Percentiles rank a stretch among this genome's conserved stretches.
Evolutionary conservation across 2,797 vertebrate species (phyloP).

Genomic region (Coluber constrictor): DNA sequence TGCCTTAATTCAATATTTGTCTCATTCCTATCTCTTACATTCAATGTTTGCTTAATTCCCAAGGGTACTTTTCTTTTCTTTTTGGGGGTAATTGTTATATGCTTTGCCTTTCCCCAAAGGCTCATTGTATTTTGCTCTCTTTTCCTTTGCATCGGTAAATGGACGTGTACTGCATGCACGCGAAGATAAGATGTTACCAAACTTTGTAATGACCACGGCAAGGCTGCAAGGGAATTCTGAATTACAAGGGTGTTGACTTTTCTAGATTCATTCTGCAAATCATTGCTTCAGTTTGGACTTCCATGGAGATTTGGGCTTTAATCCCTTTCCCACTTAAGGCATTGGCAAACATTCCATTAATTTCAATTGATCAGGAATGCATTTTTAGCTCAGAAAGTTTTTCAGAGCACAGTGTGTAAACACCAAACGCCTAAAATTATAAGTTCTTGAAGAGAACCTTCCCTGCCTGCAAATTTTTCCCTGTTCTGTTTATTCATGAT

Average conservation of each 20-base stretch:
- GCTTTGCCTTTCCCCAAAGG: conserved; percentile 55
- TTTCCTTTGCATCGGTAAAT: conserved; percentile 57
- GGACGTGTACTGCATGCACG: conserved; percentile 43
- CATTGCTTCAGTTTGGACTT: background rate
- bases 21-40: conserved; percentile 70
- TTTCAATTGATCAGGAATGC: background rate
- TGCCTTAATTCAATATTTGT: conserved; percentile 77
- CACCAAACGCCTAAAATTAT: background rate
- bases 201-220: background rate
- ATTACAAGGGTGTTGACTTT: conserved; percentile 17
- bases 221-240: conserved; percentile 6
- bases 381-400: background rate
- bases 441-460: background rate
- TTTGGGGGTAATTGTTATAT: conserved; percentile 63
- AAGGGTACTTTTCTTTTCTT: conserved; percentile 55
- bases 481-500: background rate
- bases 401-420: background rate
- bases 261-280: background rate
- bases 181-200: conserved; percentile 24
- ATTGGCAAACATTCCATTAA: background rate
- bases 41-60: conserved; percentile 73
- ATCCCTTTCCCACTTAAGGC: background rate
- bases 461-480: background rate
- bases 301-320: background rate
- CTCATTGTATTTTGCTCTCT: conserved; percentile 48